Base-by-base conservation (phyloP, 2,797 vertebrate species). In the Lindbergichthys nudifrons region DNA sequence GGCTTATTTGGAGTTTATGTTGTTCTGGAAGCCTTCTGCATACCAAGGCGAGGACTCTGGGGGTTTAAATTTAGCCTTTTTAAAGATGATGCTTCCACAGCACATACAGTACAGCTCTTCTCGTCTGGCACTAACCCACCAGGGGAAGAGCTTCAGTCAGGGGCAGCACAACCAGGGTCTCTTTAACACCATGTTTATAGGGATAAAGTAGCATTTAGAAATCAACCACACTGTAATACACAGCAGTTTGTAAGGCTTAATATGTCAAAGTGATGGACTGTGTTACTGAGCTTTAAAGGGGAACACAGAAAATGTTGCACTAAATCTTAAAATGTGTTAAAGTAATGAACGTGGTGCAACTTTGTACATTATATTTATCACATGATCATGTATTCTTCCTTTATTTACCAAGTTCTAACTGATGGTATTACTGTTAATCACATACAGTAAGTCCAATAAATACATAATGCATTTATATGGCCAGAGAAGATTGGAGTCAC, bases 21-120 rank as follows among this genome's bases (percentile, higher is more conserved):
- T 92, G 91, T 93, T 93, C 93, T 94, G 89, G 92, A 92, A 92
- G 92, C 82, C 89, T 58, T 78, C 80, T 85, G 87, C 93, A 92
- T 94, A 92, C 94, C 89, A 91, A 81, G 84, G 71, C 82, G 6
- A 80, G 62, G 82, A 89, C 86, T 93, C 86, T 84, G 67, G 80
- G 83, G 91, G 93, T 90, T 93, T 95, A 95, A 95, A 95, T 94
- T 95, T 95, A 95, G 94, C 89, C 91, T 91, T 92, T 93, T 94
- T 94, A 93, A 94, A 94, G 93, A 90, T 91, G 92, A 93, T 94
- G 93, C 93, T 90, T 94, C 92, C 92, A 92, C 92, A 88, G 88
- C 88, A 87, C 88, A 89, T 89, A 90, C 84, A 81, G 83, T 89
- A 90, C 84, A 81, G 84, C 90, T 88, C 84, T 75, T 84, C 79